Evolutionary conservation across 2,797 vertebrate genomes (phyloP), one percentile per base, ranked within the genome.

Genomic region (Cryptoprocta ferox): DNA sequence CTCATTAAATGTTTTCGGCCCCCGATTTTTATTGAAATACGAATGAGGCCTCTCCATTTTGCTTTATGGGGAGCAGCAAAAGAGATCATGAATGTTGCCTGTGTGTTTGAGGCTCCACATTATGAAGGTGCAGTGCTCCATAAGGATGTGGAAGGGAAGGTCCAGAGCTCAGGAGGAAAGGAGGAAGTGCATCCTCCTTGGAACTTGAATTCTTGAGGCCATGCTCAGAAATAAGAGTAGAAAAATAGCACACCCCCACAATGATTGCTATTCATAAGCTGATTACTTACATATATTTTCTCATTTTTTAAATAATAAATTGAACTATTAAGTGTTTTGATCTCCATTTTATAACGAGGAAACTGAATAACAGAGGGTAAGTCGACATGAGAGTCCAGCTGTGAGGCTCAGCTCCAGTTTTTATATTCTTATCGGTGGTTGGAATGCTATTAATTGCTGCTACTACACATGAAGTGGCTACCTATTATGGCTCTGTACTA

Each of bases 21-120:
- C 78, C 68, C 19, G 6, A 59, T 92, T 95, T 65, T 84, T 81
- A 63, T 71, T 81, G 81, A 92, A 89, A 39, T 85, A 63, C 70
- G 93, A 21, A 18, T 10, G 53, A 71, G 42, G 8, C 28, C 11
- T 28, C 4, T 79, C 30, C 24, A 1, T 73, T 89, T 19, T 16
- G 85, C 39, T 78, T 63, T 24, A 11, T 37, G 75, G 82, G 16
- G 15, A 87, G 3, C 21, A n/a, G 11, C 48, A 37, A 63, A 66
- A 39, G 65, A 94, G 32, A 75, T 0, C 6, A 26, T 16, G 11
- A 30, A 10, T 19, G 12, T 70, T 76, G 24, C 19, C 83, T 56
- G 2, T 26, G 13, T 73, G 12, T 73, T 79, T 16, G 9, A 13
- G n/a, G 11, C 3, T 71, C 6, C 61, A 13, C 6, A 0, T 15